A percentile compares a stretch with the other conserved stretches of the same genome.
These are phyloP conservation scores for Stichopus horrens DNA, from an alignment of 53 echinoderm and acorn worm genomes.

Conservation along the genomic window DNA sequence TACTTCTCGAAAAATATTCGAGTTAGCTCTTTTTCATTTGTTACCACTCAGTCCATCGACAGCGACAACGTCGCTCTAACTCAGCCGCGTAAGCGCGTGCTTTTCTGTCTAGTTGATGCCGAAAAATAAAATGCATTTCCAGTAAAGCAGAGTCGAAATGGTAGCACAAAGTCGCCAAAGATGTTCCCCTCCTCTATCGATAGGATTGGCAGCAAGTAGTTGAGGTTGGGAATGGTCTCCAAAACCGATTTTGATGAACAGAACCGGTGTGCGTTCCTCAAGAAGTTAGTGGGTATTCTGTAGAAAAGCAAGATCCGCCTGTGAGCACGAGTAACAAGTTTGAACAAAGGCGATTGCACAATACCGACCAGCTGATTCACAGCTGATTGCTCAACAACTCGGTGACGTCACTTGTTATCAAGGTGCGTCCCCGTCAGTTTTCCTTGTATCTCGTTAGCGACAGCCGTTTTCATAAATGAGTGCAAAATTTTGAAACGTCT, in stretches of 20 bases:
- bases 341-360: conserved; percentile 52
- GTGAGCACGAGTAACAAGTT: not conserved
- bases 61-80: conserved; percentile 12
- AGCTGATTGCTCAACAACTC: conserved; percentile 38
- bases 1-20: not conserved
- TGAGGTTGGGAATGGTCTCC: not conserved
- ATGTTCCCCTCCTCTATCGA: not conserved
- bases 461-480: not conserved
- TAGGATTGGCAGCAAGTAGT: not conserved
- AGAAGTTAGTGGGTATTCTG: not conserved
- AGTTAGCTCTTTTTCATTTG: not conserved
- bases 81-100: conserved; percentile 18
- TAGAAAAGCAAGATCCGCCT: too few relatives aligned
- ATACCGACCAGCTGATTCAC: conserved; percentile 55
- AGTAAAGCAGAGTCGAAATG: not conserved
- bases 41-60: conserved; percentile 33
- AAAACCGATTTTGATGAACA: not conserved
- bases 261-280: not conserved
- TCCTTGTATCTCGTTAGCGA: not conserved
- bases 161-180: not conserved
- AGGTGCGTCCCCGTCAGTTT: not conserved
- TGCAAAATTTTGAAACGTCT: too few relatives aligned
- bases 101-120: conserved; percentile 23
- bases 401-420: conserved; percentile 37
- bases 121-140: conserved; percentile 36